A percentile compares a stretch with the other conserved stretches of the same genome.
These are phyloP conservation scores for Mesoligia furuncula DNA, from an alignment of 2,888 invertebrate genomes.

Conservation along the genomic window DNA sequence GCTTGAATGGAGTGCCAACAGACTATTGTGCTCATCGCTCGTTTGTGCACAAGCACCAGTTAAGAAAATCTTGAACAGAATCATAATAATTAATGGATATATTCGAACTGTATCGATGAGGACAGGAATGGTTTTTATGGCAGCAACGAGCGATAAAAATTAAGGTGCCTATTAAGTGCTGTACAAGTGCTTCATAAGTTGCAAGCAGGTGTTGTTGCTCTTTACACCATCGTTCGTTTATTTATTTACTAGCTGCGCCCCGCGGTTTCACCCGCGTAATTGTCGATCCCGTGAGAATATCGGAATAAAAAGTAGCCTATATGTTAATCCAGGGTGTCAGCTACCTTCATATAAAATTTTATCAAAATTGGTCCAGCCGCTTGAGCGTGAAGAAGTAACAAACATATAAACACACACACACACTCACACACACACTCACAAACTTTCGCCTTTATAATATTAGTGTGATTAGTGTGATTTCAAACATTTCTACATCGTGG, in stretches of 20 bases:
- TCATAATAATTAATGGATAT: conserved; percentile 32
- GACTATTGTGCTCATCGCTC: conserved; percentile 35
- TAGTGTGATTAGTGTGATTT: background rate
- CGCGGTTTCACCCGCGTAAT: too few species aligned
- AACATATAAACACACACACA: too few species aligned
- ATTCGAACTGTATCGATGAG: conserved; percentile 11
- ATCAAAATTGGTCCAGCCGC: too few species aligned
- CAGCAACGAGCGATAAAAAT: conserved; percentile 20
- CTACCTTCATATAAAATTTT: too few species aligned
- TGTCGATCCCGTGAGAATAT: too few species aligned
- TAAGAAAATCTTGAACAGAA: conserved; percentile 19
- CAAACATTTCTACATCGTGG: background rate
- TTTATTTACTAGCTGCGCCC: background rate
- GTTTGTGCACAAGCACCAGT: conserved; percentile 32
- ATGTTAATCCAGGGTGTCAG: too few species aligned
- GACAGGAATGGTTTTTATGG: conserved; percentile 11
- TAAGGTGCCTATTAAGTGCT: background rate
- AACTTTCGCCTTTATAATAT: too few species aligned
- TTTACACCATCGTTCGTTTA: background rate
- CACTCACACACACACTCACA: too few species aligned
- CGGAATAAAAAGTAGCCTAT: too few species aligned
- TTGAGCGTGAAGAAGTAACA: too few species aligned
- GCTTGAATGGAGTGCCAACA: conserved; percentile 45
- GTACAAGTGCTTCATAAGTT: background rate
- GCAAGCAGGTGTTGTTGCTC: conserved; percentile 3